phyloP scores from a whole-genome alignment of 2,888 invertebrate species.

The Deilephila porcellus region DNA sequence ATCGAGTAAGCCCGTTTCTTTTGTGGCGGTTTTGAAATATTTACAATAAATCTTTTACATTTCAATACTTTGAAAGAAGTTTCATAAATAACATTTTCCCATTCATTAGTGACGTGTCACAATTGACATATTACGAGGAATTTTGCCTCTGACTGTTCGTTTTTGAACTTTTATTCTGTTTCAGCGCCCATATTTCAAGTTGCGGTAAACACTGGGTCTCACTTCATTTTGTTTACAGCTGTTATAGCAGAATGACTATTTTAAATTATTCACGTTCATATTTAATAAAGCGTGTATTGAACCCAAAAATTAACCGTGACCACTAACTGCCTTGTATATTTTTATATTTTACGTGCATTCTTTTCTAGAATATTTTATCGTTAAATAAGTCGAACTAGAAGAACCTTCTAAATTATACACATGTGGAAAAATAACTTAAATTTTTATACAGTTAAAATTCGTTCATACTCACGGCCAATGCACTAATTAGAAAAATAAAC shows the following conservation, averaged over 20 bases:
- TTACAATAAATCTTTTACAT: conserved; percentile 31
- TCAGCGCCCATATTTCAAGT: conserved; percentile 56
- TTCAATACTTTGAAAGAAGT: conserved; percentile 30
- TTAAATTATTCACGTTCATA: background rate
- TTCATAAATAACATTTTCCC: conserved; percentile 28
- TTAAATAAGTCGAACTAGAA: background rate
- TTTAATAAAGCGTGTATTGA: background rate
- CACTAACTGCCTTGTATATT: background rate
- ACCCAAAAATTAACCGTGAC: background rate
- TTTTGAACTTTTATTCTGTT: conserved; percentile 53
- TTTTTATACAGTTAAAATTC: background rate
- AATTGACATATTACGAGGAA: conserved; percentile 48
- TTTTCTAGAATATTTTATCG: background rate
- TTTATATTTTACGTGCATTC: background rate
- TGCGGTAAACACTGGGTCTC: conserved; percentile 47
- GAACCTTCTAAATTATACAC: no score
- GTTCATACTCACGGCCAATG: background rate
- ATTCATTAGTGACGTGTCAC: conserved; percentile 41
- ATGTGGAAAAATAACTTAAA: no score
- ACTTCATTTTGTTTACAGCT: conserved; percentile 50
- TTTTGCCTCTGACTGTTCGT: conserved; percentile 49
- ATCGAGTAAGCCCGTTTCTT: conserved; percentile 32
- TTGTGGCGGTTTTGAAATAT: conserved; percentile 25
- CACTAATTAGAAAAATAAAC: background rate
- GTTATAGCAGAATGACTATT: conserved; percentile 35